These are phyloP conservation scores for Gibbula magus DNA, from an alignment of 2,888 invertebrate genomes.

Conservation along the genomic window DNA sequence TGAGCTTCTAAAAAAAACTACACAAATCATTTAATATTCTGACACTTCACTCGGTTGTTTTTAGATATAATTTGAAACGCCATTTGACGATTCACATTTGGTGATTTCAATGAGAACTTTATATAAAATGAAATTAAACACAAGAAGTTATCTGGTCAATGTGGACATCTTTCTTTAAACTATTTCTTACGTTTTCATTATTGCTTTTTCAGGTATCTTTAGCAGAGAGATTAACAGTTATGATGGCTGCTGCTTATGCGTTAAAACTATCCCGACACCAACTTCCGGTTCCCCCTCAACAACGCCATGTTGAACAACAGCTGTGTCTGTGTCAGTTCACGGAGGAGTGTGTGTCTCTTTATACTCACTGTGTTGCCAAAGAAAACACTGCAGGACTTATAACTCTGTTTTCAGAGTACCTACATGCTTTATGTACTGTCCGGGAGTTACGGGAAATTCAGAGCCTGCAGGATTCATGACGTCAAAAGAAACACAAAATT, in stretches of 20 bases:
- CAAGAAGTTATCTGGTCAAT: no score
- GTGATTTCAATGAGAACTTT: background rate
- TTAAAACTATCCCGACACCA: slow-evolving; percentile 43
- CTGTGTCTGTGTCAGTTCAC: slow-evolving; percentile 56
- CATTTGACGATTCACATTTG: no score
- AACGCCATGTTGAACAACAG: slow-evolving; percentile 49
- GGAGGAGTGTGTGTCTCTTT: slow-evolving; percentile 43
- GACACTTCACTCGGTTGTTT: no score
- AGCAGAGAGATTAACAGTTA: slow-evolving; percentile 59
- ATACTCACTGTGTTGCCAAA: slow-evolving; percentile 11
- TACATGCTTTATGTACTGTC: slow-evolving; percentile 2
- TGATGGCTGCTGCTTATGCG: slow-evolving; percentile 59
- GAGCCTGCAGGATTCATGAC: background rate
- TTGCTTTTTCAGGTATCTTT: slow-evolving; percentile 52
- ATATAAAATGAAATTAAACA: no score
- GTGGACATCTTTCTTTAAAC: no score
- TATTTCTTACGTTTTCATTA: background rate
- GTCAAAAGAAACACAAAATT: no score
- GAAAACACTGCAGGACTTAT: slow-evolving; percentile 15
- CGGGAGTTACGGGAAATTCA: background rate
- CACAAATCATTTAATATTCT: no score
- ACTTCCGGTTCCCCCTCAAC: slow-evolving; percentile 43
- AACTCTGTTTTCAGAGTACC: slow-evolving; percentile 4
- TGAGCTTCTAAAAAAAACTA: no score
- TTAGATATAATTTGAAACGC: no score